These are phyloP conservation scores for Cabera pusaria DNA, from an alignment of 2,888 invertebrate genomes.

Conservation along the genomic window DNA sequence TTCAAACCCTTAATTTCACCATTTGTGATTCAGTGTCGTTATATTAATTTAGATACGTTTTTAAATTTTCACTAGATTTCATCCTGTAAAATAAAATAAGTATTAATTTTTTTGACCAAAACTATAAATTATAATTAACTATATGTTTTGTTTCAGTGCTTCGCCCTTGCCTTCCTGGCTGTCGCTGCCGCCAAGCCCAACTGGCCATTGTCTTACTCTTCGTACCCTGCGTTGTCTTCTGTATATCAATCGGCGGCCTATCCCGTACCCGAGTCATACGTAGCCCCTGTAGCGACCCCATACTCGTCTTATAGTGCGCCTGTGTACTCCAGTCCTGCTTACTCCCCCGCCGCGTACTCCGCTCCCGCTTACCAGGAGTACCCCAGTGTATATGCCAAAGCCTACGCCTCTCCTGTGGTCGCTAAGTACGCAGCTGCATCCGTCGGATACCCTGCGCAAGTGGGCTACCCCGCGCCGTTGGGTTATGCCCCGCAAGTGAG, in stretches of 20 bases:
- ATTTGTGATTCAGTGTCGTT: too few relatives aligned
- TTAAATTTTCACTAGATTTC: too few relatives aligned
- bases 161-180: conserved; percentile 50
- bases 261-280: conserved; percentile 13
- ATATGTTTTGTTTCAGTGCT: conserved; percentile 37
- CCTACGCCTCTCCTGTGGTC: conserved; percentile 7
- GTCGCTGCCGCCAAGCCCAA: conserved; percentile 58
- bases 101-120: background rate
- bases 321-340: conserved; percentile 3
- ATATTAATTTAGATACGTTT: too few relatives aligned
- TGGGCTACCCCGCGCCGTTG: too few relatives aligned
- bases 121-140: background rate
- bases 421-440: too few relatives aligned
- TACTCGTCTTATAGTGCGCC: conserved; percentile 16
- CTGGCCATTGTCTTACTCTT: conserved; percentile 17
- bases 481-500: background rate
- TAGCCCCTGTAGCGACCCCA: conserved; percentile 5
- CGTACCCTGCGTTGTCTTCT: conserved; percentile 5
- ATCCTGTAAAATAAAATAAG: background rate
- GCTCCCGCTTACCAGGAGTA: conserved; percentile 4
- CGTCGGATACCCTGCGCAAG: too few relatives aligned
- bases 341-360: conserved; percentile 5
- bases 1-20: too few relatives aligned
- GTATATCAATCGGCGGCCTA: background rate
- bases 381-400: background rate